Percentiles rank a stretch among this genome's conserved stretches.
Evolutionary conservation across 2,797 vertebrate species (phyloP).

Genomic region (Chiroxiphia lanceolata): DNA sequence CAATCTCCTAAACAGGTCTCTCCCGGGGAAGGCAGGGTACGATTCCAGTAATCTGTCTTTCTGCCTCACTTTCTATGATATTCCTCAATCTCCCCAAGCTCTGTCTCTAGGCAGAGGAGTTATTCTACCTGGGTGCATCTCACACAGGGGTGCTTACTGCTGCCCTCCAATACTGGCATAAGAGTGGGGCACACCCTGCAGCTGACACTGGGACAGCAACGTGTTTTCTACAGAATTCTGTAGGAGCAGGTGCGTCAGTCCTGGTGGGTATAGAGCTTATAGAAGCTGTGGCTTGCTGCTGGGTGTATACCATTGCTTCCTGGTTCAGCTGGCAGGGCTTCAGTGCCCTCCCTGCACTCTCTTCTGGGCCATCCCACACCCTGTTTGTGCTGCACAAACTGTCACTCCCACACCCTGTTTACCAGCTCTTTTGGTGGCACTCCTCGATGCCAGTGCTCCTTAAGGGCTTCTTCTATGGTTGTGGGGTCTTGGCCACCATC

Average conservation of each 20-base stretch:
- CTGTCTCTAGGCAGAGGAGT: not conserved
- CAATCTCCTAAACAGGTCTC: not conserved
- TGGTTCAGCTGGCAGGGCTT: not conserved
- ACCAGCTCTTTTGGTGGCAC: not conserved
- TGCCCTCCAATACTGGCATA: not conserved
- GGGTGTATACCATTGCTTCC: not conserved
- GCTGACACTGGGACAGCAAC: too few species aligned
- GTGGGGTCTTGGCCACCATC: accelerated
- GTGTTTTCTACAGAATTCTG: not conserved
- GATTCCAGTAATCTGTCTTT: not conserved
- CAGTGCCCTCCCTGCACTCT: not conserved
- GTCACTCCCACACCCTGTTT: accelerated
- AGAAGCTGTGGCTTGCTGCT: not conserved
- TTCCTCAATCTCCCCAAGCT: not conserved
- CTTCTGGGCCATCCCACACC: not conserved
- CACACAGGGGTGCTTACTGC: not conserved
- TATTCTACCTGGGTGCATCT: not conserved
- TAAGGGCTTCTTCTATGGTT: not conserved
- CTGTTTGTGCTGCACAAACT: not conserved
- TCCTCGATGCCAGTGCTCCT: accelerated
- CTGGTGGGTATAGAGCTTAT: not conserved
- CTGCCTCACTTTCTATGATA: not conserved
- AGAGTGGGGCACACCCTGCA: not conserved
- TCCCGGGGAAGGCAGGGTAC: not conserved
- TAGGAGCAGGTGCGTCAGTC: not conserved